Conservation (phyloP, 2,113 vertebrate genomes). For the Formicarius rufipectus region DNA sequence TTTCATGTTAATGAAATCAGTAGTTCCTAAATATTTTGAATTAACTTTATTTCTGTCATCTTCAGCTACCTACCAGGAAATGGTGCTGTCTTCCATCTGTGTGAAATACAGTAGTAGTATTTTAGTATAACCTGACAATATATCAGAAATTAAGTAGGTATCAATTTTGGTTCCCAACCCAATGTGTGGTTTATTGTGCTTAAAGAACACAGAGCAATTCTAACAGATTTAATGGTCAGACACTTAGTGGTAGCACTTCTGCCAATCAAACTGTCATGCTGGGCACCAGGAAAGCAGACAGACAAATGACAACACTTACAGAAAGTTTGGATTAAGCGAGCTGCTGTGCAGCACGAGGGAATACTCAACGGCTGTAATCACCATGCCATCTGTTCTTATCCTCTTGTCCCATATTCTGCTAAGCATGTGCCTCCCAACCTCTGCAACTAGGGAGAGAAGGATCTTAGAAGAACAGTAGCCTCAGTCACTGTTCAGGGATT, state of each 20-base stretch:
- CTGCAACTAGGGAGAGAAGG: not conserved
- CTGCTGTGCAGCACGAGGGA: not conserved
- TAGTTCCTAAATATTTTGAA: not conserved
- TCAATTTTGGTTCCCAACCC: not conserved
- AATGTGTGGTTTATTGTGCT: not conserved
- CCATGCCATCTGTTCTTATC: conserved; percentile 32
- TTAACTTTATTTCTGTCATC: not conserved
- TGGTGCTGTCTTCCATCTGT: not conserved
- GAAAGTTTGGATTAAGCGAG: conserved; percentile 35
- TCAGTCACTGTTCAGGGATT: not conserved
- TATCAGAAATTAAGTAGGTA: not conserved
- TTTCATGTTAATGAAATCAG: not conserved
- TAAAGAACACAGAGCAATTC: not conserved
- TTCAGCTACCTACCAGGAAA: not conserved
- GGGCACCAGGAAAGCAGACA: not conserved
- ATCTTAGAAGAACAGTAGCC: not conserved
- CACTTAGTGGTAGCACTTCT: not conserved
- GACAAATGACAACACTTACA: not conserved
- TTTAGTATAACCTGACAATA: not conserved
- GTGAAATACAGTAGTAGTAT: not conserved
- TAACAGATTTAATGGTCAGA: not conserved
- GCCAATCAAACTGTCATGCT: not conserved
- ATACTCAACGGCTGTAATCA: not conserved
- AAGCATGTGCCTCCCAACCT: not conserved
- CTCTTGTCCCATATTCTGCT: conserved; percentile 8